phyloP scores from a whole-genome alignment of 1,140 invertebrate species.

The Latrodectus geometricus region DNA sequence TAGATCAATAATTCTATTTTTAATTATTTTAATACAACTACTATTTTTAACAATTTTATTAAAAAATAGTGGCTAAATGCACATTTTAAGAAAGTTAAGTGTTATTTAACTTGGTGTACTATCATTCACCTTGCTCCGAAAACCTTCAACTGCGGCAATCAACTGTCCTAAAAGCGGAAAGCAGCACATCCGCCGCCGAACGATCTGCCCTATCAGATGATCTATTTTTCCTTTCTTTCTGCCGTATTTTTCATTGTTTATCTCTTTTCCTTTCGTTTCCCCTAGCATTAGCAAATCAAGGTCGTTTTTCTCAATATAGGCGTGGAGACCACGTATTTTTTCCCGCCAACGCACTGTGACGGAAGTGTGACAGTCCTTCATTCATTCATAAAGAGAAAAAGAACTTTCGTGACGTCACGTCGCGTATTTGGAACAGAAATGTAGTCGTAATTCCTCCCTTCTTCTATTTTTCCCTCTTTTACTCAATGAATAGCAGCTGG shows the following conservation, averaged over 20 bases:
- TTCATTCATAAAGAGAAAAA: slow-evolving; percentile 50
- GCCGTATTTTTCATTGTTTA: slow-evolving; percentile 34
- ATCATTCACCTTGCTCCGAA: no score
- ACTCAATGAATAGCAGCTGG: slow-evolving; percentile 39
- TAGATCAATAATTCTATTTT: no score
- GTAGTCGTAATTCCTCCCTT: background rate
- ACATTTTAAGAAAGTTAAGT: no score
- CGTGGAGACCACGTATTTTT: slow-evolving; percentile 43
- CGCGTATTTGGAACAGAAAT: slow-evolving; percentile 28
- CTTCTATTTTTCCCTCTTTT: slow-evolving; percentile 7
- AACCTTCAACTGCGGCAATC: no score
- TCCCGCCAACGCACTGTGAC: slow-evolving; percentile 30
- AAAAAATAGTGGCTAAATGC: no score
- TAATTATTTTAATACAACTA: no score
- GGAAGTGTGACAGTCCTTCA: slow-evolving; percentile 54
- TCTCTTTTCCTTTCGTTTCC: slow-evolving; percentile 16
- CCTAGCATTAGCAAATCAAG: slow-evolving; percentile 47
- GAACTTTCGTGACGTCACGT: slow-evolving; percentile 26
- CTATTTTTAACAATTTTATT: no score
- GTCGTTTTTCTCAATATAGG: slow-evolving; percentile 54
- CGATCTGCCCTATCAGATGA: slow-evolving; percentile 24
- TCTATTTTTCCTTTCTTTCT: slow-evolving; percentile 44
- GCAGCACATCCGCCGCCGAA: slow-evolving; percentile 10
- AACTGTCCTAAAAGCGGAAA: slow-evolving; percentile 10
- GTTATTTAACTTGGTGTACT: no score